Conservation (phyloP, 2,797 vertebrate species). For the Eulemur mongoz region DNA sequence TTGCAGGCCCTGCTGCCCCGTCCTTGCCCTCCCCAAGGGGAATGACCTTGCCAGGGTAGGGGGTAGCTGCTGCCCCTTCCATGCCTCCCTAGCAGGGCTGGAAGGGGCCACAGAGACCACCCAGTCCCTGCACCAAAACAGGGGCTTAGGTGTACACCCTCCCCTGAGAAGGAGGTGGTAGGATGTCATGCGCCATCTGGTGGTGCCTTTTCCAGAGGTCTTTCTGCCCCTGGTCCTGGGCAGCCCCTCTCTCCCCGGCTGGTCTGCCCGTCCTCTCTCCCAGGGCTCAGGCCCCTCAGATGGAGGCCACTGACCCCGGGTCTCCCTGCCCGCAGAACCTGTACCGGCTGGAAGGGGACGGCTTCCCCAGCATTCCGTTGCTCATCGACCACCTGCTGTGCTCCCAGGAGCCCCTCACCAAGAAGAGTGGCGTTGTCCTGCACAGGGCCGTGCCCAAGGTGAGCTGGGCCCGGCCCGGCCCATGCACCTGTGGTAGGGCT, state of each 20-base stretch:
- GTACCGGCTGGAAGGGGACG: slow-evolving; percentile 94
- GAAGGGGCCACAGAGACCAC: neutral
- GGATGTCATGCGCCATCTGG: fast-evolving
- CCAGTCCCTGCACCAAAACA: neutral
- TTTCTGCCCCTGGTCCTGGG: neutral
- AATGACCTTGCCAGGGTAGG: no score
- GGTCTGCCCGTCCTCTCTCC: neutral
- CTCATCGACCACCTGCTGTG: slow-evolving; percentile 91
- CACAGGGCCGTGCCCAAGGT: slow-evolving; percentile 93
- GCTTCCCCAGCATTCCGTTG: slow-evolving; percentile 91
- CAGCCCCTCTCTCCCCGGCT: neutral
- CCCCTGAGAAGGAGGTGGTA: neutral
- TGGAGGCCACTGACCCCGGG: neutral
- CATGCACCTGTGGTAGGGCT: fast-evolving
- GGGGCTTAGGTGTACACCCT: neutral
- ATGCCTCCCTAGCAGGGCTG: neutral
- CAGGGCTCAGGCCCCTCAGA: neutral
- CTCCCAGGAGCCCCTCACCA: slow-evolving; percentile 90
- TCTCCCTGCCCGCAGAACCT: slow-evolving; percentile 85
- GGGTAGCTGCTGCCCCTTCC: neutral
- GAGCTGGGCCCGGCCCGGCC: neutral
- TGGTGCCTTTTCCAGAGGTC: neutral
- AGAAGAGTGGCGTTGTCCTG: slow-evolving; percentile 88
- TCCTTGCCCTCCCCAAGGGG: no score
- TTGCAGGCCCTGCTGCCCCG: fast-evolving